Evolutionary conservation across 1,140 invertebrate species (phyloP).

Genomic region (Ditylenchus dipsaci): DNA sequence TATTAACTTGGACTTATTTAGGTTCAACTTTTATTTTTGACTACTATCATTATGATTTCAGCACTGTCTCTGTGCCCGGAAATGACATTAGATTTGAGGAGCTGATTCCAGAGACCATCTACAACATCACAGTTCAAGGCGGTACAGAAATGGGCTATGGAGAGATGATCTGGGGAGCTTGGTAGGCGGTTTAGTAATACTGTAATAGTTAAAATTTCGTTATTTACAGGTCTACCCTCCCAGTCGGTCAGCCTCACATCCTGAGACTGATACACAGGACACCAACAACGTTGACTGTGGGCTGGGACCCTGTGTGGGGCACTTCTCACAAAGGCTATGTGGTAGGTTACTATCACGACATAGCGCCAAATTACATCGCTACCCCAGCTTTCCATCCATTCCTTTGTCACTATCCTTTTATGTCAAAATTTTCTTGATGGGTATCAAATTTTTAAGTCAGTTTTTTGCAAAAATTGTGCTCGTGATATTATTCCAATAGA

Average conservation of each 20-base stretch:
- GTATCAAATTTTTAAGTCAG: no score
- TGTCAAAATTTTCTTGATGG: not conserved
- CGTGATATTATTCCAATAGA: no score
- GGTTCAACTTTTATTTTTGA: no score
- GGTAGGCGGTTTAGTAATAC: constrained; percentile 8
- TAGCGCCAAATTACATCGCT: no score
- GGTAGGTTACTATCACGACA: constrained; percentile 26
- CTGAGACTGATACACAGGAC: constrained; percentile 54
- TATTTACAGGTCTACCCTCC: constrained; percentile 43
- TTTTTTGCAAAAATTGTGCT: no score
- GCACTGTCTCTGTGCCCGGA: constrained; percentile 52
- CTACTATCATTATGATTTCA: no score
- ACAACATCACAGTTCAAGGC: constrained; percentile 56
- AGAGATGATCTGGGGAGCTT: constrained; percentile 56
- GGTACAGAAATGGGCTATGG: constrained; percentile 57
- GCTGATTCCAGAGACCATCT: constrained; percentile 52
- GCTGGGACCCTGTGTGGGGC: constrained; percentile 58
- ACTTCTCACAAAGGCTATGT: constrained; percentile 52
- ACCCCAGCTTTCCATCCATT: no score
- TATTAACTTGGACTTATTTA: no score
- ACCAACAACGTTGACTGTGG: constrained; percentile 53
- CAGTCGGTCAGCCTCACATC: constrained; percentile 50
- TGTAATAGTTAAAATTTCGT: no score
- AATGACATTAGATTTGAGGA: constrained; percentile 54
- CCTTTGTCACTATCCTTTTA: no score